Evolutionary conservation across 2,888 invertebrate species (phyloP).

Genomic region (Limulus polyphemus): DNA sequence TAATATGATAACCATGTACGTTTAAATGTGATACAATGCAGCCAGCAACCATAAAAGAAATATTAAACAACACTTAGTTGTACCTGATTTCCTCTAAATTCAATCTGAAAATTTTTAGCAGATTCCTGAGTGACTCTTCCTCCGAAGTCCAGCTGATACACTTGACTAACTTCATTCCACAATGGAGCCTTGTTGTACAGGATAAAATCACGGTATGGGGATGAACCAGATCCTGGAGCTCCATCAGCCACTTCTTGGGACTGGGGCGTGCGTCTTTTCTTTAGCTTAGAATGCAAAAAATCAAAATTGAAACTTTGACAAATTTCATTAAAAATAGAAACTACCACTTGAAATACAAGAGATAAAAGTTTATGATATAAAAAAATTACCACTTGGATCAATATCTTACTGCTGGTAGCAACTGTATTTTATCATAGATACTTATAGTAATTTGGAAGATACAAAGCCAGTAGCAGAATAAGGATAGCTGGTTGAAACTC

Average conservation of each 20-base stretch:
- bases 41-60: too few relatives aligned
- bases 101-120: slow-evolving; percentile 98
- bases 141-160: slow-evolving; percentile 97
- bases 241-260: slow-evolving; percentile 34
- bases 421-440: too few relatives aligned
- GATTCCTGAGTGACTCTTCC: slow-evolving; percentile 98
- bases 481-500: too few relatives aligned
- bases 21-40: too few relatives aligned
- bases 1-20: too few relatives aligned
- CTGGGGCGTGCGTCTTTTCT: slow-evolving; percentile 40
- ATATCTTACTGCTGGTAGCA: too few relatives aligned
- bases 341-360: background rate
- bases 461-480: too few relatives aligned
- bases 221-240: slow-evolving; percentile 23
- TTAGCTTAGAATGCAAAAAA: slow-evolving; percentile 46
- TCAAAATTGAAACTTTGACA: too few relatives aligned
- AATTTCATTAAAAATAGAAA: background rate
- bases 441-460: too few relatives aligned
- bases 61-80: background rate
- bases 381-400: too few relatives aligned
- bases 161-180: slow-evolving; percentile 99
- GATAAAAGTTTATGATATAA: background rate
- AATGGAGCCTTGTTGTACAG: slow-evolving; percentile 96
- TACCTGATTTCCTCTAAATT: slow-evolving; percentile 90
- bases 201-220: slow-evolving; percentile 59